Conservation (phyloP, 2,888 invertebrate species). For the Pandemis corylana region DNA sequence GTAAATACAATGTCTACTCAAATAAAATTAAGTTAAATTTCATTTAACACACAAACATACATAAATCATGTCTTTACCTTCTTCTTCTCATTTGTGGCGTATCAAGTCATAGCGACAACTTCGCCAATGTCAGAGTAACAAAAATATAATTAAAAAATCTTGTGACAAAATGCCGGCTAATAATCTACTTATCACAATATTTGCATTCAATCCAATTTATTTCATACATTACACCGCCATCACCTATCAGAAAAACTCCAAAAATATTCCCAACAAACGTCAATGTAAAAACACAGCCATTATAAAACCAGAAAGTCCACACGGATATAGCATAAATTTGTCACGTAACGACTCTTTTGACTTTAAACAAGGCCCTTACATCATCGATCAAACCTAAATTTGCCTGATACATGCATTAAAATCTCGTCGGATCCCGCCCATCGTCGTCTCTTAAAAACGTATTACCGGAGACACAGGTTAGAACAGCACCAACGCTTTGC, state of each 20-base stretch:
- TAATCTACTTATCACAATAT: no score
- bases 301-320: constrained; percentile 35
- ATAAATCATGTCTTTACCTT: no score
- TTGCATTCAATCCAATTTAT: background rate
- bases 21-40: no score
- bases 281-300: constrained; percentile 18
- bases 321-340: constrained; percentile 38
- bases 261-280: constrained; percentile 10
- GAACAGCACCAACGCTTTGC: background rate
- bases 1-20: no score
- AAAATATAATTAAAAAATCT: no score
- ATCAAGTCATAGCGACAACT: no score
- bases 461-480: constrained; percentile 52
- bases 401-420: constrained; percentile 62
- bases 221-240: background rate
- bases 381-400: constrained; percentile 62
- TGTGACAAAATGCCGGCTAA: no score
- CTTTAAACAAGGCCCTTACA: constrained; percentile 40
- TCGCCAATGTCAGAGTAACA: no score
- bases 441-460: constrained; percentile 59
- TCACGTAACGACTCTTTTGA: constrained; percentile 40
- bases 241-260: background rate
- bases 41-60: no score
- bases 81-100: no score
- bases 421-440: constrained; percentile 53